Evolutionary conservation across 2,888 invertebrate genomes (phyloP).

Genomic region (Drosophila gaucha): DNA sequence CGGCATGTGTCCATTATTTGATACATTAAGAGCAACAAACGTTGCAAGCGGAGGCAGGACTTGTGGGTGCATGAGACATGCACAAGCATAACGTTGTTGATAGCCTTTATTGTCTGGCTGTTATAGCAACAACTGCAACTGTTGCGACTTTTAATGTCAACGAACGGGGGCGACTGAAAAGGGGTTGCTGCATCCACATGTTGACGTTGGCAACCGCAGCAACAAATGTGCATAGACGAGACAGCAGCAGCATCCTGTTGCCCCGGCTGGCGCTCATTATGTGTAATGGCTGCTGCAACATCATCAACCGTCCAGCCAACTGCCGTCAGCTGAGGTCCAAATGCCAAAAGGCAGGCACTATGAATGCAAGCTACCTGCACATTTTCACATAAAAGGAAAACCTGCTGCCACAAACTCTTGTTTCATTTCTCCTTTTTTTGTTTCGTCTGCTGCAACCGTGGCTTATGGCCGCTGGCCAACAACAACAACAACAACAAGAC

Average conservation of each 20-base stretch:
- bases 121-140: conserved; percentile 58
- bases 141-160: conserved; percentile 74
- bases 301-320: conserved; percentile 25
- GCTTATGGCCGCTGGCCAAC: conserved; percentile 30
- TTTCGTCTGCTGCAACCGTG: conserved; percentile 1
- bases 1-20: conserved; percentile 65
- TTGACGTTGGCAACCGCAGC: conserved; percentile 73
- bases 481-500: conserved; percentile 28
- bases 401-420: conserved; percentile 40
- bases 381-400: conserved; percentile 54
- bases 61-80: conserved; percentile 18
- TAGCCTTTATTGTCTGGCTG: conserved; percentile 71
- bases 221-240: conserved; percentile 70
- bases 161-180: conserved; percentile 25
- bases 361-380: conserved; percentile 72
- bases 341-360: conserved; percentile 50
- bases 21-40: conserved; percentile 50
- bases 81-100: conserved; percentile 51
- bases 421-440: conserved; percentile 9
- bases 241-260: conserved; percentile 45
- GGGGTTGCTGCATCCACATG: conserved; percentile 34
- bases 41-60: background rate
- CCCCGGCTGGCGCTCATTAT: conserved; percentile 68
- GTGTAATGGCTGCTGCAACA: conserved; percentile 65
- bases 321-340: conserved; percentile 35